Conservation (phyloP, 2,888 invertebrate species). For the Lymantria monacha region DNA sequence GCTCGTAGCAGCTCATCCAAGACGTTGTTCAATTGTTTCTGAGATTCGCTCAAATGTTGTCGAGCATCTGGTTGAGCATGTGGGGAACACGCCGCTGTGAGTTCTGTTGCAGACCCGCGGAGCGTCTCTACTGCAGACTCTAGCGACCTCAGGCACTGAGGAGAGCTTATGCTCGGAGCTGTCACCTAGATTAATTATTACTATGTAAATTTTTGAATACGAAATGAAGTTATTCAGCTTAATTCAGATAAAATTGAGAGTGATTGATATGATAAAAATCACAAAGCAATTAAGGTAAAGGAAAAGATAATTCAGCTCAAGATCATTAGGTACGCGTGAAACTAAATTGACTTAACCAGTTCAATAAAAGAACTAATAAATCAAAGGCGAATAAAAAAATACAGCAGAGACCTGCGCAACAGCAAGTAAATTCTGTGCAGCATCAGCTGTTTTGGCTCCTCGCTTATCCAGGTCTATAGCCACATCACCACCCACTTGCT, state of each 20-base stretch:
- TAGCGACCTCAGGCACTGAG: not conserved
- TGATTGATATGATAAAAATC: no score
- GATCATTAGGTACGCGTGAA: no score
- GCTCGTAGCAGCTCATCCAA: not conserved
- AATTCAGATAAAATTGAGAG: no score
- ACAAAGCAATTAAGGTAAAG: no score
- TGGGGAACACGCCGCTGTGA: not conserved
- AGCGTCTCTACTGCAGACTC: slow-evolving; percentile 1
- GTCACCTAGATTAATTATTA: slow-evolving; percentile 2
- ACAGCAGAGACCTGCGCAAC: slow-evolving; percentile 29
- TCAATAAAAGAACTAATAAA: no score
- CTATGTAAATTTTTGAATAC: not conserved
- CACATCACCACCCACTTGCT: slow-evolving; percentile 24
- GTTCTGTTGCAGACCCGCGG: not conserved
- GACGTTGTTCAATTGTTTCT: not conserved
- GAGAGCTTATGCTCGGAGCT: not conserved
- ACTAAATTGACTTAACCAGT: no score
- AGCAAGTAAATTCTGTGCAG: slow-evolving; percentile 39
- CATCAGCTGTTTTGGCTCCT: slow-evolving; percentile 35
- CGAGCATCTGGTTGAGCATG: not conserved
- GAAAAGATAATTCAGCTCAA: no score
- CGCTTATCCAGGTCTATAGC: slow-evolving; percentile 36
- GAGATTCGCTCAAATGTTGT: not conserved
- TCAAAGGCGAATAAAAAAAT: no score
- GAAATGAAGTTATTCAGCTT: not conserved